phyloP scores from a whole-genome alignment of 2,797 vertebrate genomes.

The Streptopelia turtur region DNA sequence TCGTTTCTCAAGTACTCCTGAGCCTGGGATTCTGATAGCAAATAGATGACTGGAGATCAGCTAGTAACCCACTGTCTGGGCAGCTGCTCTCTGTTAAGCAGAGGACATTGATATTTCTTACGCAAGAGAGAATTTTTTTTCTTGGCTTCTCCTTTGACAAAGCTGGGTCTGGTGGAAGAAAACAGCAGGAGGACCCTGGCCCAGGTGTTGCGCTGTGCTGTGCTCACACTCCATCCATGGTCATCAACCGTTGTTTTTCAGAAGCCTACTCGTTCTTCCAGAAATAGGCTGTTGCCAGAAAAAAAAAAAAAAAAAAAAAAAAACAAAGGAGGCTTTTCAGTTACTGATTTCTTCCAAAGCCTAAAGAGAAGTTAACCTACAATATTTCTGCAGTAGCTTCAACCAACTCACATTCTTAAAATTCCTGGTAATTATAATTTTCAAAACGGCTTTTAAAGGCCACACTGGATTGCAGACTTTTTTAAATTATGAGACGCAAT shows the following conservation, averaged over 20 bases:
- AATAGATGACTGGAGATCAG: neutral
- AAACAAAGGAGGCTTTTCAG: neutral
- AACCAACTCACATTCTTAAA: neutral
- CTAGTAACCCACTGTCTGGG: neutral
- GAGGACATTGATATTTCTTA: neutral
- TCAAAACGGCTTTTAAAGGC: neutral
- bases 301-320: neutral
- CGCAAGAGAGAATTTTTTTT: neutral
- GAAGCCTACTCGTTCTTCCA: neutral
- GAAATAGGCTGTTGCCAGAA: neutral
- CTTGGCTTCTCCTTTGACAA: neutral
- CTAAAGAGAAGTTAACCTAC: neutral
- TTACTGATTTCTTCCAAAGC: neutral
- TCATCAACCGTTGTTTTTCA: neutral
- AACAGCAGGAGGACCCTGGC: neutral
- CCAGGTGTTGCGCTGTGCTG: rapidly evolving
- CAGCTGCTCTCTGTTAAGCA: neutral
- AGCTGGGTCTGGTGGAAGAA: neutral
- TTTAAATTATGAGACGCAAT: neutral
- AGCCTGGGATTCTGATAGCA: neutral
- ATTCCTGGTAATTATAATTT: neutral
- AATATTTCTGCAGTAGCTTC: neutral
- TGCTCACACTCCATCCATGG: neutral
- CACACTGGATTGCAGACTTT: neutral
- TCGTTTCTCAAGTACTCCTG: neutral